These are phyloP conservation scores for Cosmorhoe ocellata DNA, from an alignment of 2,888 invertebrate genomes.

Conservation along the genomic window DNA sequence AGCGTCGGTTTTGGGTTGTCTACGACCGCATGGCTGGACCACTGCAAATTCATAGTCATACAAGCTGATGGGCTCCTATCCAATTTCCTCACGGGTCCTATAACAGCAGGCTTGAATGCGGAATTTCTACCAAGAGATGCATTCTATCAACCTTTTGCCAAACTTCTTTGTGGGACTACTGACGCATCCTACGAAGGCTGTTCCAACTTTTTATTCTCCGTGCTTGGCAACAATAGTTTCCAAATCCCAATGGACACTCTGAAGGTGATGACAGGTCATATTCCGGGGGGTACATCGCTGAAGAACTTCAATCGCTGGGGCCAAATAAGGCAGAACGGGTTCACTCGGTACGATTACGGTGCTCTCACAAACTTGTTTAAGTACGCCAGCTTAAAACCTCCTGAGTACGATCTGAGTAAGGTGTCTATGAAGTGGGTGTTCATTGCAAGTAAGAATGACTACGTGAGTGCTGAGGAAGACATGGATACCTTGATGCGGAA, in stretches of 20 bases:
- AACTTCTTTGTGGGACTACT: conserved; percentile 36
- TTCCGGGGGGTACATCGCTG: conserved; percentile 44
- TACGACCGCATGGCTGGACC: conserved; percentile 35
- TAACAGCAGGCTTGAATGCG: conserved; percentile 9
- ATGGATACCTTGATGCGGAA: conserved; percentile 29
- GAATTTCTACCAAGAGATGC: conserved; percentile 38
- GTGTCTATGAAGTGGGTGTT: conserved; percentile 40
- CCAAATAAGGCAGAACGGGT: conserved; percentile 40
- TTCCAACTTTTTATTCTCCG: conserved; percentile 36
- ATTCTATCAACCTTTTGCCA: conserved; percentile 23
- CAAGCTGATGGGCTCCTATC: conserved; percentile 30
- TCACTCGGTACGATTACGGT: conserved; percentile 41
- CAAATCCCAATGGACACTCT: conserved; percentile 39
- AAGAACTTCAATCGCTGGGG: conserved; percentile 45
- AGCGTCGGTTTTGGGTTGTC: conserved; percentile 44
- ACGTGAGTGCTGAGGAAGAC: conserved; percentile 39
- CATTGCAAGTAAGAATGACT: conserved; percentile 40
- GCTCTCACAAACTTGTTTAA: conserved; percentile 25
- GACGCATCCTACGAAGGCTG: conserved; percentile 37
- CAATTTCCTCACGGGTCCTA: conserved; percentile 12
- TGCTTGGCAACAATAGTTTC: conserved; percentile 40
- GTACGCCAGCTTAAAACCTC: conserved; percentile 36
- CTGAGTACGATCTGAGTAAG: conserved; percentile 35
- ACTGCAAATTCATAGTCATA: conserved; percentile 37
- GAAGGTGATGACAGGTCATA: conserved; percentile 39